Evolutionary conservation across 2,113 vertebrate species (phyloP), one percentile per base, ranked within the genome.

Genomic region (Emydura subglobosa): DNA sequence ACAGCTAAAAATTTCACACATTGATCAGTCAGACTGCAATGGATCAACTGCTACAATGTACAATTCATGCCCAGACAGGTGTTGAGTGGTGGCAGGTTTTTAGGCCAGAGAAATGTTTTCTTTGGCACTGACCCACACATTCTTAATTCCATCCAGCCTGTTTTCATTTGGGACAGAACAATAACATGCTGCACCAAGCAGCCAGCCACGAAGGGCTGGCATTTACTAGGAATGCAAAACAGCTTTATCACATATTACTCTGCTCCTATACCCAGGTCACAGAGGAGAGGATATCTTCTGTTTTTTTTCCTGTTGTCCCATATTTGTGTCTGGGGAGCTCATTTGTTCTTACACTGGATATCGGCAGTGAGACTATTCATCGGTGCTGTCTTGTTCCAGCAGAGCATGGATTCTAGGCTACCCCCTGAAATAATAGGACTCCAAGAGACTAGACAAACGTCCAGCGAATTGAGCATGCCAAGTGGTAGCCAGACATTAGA

Each of bases 211-310:
- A 97, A 97, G 91, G 89, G 50, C 85, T 94, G 50, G 50, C 81
- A 93, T 96, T 97, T 86, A 97, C 85, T 76, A 94, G 92, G 55
- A 91, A 93, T 97, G 50, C 47, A 83, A 91, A 94, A 88, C 59
- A 83, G 25, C 80, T 92, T 80, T 78, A 78, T 96, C 65, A 19
- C 61, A 86, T n/a, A 90, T 19, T 51, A 82, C 54, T 49, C 17
- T 57, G 7, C 19, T 81, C 44, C 74, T 65, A 88, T 22, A 88
- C 19, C 31, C 80, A 86, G 50, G 95, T 53, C 31, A 29, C 1
- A 16, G 34, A 3, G 3, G 25, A 24, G 17, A 51, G n/a, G 25
- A 53, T 87, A 85, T 55, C 34, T 49, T 80, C 22, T 17, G 72
- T 34, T 4, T 51, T 6, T 5, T 10, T 76, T 59, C 14, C n/a